Base-by-base conservation (phyloP, 2,113 vertebrate species). In the Coturnix japonica region DNA sequence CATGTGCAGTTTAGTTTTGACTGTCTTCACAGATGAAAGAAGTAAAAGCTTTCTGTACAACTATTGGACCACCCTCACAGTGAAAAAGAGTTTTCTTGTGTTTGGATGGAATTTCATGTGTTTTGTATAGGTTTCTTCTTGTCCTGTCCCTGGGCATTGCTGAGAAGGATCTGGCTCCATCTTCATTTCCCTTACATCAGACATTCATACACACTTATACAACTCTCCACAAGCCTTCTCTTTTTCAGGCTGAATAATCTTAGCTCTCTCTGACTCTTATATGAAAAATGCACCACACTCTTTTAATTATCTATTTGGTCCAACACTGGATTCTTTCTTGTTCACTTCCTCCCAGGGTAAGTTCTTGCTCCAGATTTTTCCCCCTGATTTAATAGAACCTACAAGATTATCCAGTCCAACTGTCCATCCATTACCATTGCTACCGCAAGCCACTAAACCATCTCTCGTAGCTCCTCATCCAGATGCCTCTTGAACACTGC, bases 111-210 rank as follows among this genome's bases (percentile, higher is more conserved):
- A 61, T 66, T 66, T 61, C 0, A 7, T 3, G 4, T n/a, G 23
- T 30, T 73, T 78, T 67, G 41, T 88, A 25, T 25, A 25, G 12
- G 2, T 73, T 81, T 14, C 33, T 14, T 67, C 26, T 74, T 63
- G 21, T 35, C 8, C 22, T 49, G 30, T 43, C 14, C 30, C 0
- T 0, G 22, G 26, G 14, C 39, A 43, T 5, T 6, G 7, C 19
- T 14, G 9, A 51, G 46, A 83, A 53, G 30, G 46, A 9, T 41
- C 7, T 70, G 9, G 44, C 17, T 80, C 53, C 7, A 47, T 73
- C 31, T 59, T 56, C 20, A 31, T 10, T 31, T 30, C 54, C 54
- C 17, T 17, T 28, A 18, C 10, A 19, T 31, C 35, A 57, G 15
- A 2, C 41, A 18, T 79, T 82, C 75, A 31, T 61, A 51, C 14